Base-by-base conservation (phyloP, 2,888 invertebrate genomes). In the Scaptomyza reducta region DNA sequence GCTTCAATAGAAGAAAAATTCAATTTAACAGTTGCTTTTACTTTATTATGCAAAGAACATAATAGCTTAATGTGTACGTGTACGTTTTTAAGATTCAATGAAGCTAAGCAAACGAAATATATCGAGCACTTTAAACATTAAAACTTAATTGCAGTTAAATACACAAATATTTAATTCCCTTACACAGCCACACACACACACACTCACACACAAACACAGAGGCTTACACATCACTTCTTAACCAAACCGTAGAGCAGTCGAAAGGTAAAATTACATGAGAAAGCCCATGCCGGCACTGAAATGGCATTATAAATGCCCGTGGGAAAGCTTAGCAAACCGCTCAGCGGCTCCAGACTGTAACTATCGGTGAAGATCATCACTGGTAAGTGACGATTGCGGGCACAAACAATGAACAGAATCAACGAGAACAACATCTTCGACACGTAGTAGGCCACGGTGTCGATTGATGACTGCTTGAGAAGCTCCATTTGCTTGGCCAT, bases 201-300 rank as follows among this genome's bases (percentile, higher is more conserved):
- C 16, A 9, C 40, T 4, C 47, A 72, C 78, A 64, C 42, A 49
- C 3, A 22, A 22, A 33, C 35, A n/a, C n/a, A n/a, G n/a, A 35
- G 9, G 3, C 40, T 14, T 42, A 72, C 78, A 64, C 42, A 51
- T 46, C 60, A 79, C 13, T 77, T 70, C 40, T 87, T 89, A 1
- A 88, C 58, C 16, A 88, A 29, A 13, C 79, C 69, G 10, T 89
- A 82, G 13, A 91, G 56, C 44, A 88, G 72, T 61, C 91, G 89
- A 61, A 92, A 91, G 4, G 92, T 90, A 42, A 92, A 90, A 77
- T 92, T 92, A 80, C 92, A 92, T 11, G 93, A 92, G 61, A 93
- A 89, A 1, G 92, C 90, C 93, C 93, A 93, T 65, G 92, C 91
- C 55, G 93, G 93, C 57, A 93, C 92, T 0, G 93, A 93, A 42